Evolutionary conservation across 2,113 vertebrate genomes (phyloP).

Genomic region (Tyrannus savana): DNA sequence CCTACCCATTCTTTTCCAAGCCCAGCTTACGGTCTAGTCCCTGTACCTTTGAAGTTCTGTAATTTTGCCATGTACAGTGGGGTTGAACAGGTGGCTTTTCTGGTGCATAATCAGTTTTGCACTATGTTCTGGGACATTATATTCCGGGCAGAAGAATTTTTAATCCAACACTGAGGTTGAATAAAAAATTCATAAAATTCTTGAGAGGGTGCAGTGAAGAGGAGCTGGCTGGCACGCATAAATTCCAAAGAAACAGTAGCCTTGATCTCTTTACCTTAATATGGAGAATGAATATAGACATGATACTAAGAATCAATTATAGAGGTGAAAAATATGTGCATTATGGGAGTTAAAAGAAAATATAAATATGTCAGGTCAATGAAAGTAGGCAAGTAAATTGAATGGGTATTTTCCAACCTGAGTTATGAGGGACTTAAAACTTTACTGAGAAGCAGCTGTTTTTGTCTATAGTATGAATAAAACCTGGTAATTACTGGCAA

Average conservation of each 20-base stretch:
- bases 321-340: not conserved
- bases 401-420: not conserved
- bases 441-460: not conserved
- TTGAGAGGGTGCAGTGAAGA: not conserved
- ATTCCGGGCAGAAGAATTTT: not conserved
- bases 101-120: not conserved
- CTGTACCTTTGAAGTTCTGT: not conserved
- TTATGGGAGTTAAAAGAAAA: not conserved
- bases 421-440: not conserved
- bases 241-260: not conserved
- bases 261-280: not conserved
- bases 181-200: not conserved
- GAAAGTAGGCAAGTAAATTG: not conserved
- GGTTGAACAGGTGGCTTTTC: not conserved
- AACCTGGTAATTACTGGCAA: not conserved
- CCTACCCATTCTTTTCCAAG: not conserved
- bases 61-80: not conserved
- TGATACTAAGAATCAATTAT: not conserved
- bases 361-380: not conserved
- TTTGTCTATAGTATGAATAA: not conserved
- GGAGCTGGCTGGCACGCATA: not conserved
- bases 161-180: not conserved
- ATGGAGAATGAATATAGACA: not conserved
- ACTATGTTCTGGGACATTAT: not conserved
- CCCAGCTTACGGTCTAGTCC: not conserved